A percentile compares a stretch with the other conserved stretches of the same genome.
phyloP scores from a whole-genome alignment of 2,113 vertebrate species.

The Meleagris gallopavo region DNA sequence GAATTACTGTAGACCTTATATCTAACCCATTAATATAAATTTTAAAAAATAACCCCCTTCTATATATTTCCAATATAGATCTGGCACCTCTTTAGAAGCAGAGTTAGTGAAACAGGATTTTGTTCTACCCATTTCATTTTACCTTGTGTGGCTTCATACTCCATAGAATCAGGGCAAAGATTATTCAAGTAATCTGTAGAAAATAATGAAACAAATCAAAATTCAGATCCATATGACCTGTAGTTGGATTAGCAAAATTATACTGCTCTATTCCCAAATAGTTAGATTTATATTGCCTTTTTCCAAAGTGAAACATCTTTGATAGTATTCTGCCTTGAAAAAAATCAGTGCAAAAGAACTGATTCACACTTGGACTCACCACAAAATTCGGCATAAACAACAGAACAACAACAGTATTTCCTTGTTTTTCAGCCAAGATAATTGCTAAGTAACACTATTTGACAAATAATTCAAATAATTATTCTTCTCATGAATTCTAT shows the following conservation, averaged over 20 bases:
- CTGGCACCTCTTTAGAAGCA: not conserved
- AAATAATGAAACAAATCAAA: slow-evolving; percentile 50
- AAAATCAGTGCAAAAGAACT: not conserved
- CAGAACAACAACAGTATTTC: not conserved
- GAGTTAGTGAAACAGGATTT: not conserved
- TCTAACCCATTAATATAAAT: not conserved
- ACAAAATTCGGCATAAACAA: not conserved
- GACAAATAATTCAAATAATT: not conserved
- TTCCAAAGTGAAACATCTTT: slow-evolving; percentile 6
- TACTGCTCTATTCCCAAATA: not conserved
- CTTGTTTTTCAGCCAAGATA: slow-evolving; percentile 1
- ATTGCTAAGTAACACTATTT: not conserved
- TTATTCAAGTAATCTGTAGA: slow-evolving; percentile 96
- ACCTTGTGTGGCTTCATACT: slow-evolving; percentile 97
- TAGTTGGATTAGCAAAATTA: not conserved
- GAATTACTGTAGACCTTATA: not conserved
- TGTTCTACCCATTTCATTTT: slow-evolving; percentile 50
- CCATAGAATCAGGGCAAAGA: slow-evolving; percentile 92
- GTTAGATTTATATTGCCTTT: not conserved
- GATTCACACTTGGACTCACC: not conserved
- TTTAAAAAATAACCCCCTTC: not conserved
- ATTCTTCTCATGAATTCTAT: not conserved
- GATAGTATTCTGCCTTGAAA: not conserved
- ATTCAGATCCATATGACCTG: not conserved
- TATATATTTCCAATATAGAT: not conserved